Base-by-base conservation (phyloP, 1,140 invertebrate species). In the Paramacrobiotus metropolitanus region DNA sequence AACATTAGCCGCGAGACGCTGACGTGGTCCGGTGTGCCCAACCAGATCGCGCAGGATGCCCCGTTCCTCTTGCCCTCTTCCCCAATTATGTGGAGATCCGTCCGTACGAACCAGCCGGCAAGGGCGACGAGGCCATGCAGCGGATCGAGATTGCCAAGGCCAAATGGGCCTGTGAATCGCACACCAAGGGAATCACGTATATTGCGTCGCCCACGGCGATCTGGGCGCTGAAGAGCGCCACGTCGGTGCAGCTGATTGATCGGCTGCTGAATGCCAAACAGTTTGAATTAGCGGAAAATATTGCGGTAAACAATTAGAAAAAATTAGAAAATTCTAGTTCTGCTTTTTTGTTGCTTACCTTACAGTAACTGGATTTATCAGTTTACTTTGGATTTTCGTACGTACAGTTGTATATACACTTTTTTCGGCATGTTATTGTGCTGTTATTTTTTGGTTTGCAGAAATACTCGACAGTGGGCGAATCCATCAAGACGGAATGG, bases 221-320 rank as follows among this genome's bases (percentile, higher is more conserved):
- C 21, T 94, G 89, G 87, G 83, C 83, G 68, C 74, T 96, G 28
- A 80, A 78, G 59, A 77, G 81, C 15, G 79, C 87, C 2, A 83
- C 89, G 63, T 77, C 87, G 61, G 77, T 80, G 2, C 81, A 80
- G 61, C 90, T 95, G 75, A 83, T 89, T 18, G 76, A 83, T 67
- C 80, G 82, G 63, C 74, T 95, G 24, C 71, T 94, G 1, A 80
- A 84, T 65, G 81, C 85, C 65, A 92, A 92, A 73, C 84, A 92
- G 68, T 95, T 93, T 77, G 85, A 92, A 72, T 74, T 95, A 40
- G 91, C 91, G n/a, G 76, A 94, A 24, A 83, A 86, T 72, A 74
- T 96, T 62, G 87, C 85, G n/a, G 87, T 91, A 76, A 77, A 80
- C 78, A 65, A 60, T 48, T 59, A 44, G 64, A n/a, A 59, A 63